Evolutionary conservation across 2,113 vertebrate species (phyloP), one percentile per base, ranked within the genome.

Genomic region (Hiodon alosoides): DNA sequence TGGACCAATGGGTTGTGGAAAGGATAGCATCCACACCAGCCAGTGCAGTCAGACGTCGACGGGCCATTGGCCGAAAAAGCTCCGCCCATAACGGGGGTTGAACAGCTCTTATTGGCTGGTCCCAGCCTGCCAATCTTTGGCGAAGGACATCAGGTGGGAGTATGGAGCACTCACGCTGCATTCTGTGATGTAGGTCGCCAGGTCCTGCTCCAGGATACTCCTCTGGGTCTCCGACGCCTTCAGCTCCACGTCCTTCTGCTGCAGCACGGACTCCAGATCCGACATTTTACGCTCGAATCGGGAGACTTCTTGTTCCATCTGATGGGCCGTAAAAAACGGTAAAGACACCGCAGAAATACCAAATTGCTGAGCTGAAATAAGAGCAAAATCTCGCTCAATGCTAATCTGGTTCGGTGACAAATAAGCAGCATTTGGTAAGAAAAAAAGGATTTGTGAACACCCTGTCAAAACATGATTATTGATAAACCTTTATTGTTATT

Each of bases 251-350:
- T 98, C 96, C 90, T 98, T 98, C 93, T 99, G 96, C 90, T 97
- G 96, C 86, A 99, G 95, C 74, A 97, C 96, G 89, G 96, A 94
- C 93, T 99, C 96, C 90, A 99, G 95, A 91, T 99, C 97, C 85
- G 94, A 97, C 89, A 99, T 96, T 91, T 96, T 95, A 89, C 97
- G 96, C 89, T 98, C 96, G 86, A 98, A 97, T 89, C 95, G 95
- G 83, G 96, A 97, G 91, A 99, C 96, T 93, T 99, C 97, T 90
- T 98, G 96, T 88, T 98, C 96, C 97, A 99, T 99, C 97, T 99
- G 91, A 70, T 46, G 64, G 31, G 31, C 31, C 31, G 72, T 81
- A 71, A 48, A 69, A 31, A 71, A 1, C 8, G 11, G 60, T 4
- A 68, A 68, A 14, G 47, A 16, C 9, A 11, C 57, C 55, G 14